phyloP scores from a whole-genome alignment of 2,888 invertebrate species.

The Diabrotica balteata region DNA sequence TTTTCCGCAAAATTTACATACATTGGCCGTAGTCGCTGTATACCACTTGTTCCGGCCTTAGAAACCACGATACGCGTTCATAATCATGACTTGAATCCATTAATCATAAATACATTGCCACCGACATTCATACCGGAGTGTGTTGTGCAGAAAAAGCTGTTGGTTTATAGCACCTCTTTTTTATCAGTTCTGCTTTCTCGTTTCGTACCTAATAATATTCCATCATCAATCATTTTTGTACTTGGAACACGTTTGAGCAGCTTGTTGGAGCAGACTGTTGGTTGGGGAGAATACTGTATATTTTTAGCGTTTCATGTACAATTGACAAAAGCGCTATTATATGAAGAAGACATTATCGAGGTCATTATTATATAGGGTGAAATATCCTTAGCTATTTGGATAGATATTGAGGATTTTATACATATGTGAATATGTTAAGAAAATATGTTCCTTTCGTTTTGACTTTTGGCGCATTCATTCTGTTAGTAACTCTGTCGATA shows the following conservation, averaged over 20 bases:
- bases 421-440: no score
- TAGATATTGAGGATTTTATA: no score
- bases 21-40: constrained; percentile 17
- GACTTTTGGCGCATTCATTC: no score
- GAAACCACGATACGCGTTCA: constrained; percentile 21
- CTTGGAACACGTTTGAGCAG: constrained; percentile 8
- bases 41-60: constrained; percentile 19
- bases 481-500: no score
- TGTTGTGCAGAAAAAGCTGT: constrained; percentile 28
- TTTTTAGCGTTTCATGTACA: constrained; percentile 1
- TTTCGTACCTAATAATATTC: constrained; percentile 14
- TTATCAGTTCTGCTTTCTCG: constrained; percentile 3
- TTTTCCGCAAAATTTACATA: constrained; percentile 28
- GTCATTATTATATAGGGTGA: not conserved
- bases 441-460: no score
- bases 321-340: not conserved
- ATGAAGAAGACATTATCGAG: not conserved
- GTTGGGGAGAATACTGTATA: constrained; percentile 2
- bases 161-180: constrained; percentile 14
- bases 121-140: constrained; percentile 41
- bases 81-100: constrained; percentile 40
- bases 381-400: no score
- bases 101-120: constrained; percentile 40
- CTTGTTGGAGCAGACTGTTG: not conserved
- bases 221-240: constrained; percentile 14